Conservation (phyloP, 2,113 vertebrate genomes). For the Chaetodon trifascialis region DNA sequence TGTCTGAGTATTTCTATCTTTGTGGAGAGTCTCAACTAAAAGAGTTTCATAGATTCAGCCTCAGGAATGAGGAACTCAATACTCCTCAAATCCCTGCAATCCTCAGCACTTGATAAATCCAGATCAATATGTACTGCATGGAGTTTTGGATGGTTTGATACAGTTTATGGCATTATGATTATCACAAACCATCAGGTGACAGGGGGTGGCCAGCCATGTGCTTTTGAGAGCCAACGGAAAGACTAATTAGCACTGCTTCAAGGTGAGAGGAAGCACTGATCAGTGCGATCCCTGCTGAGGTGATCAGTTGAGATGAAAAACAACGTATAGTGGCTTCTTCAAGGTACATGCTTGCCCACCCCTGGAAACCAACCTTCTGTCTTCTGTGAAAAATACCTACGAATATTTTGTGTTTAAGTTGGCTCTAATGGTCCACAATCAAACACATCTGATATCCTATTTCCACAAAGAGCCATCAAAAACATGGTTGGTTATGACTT, state of each 20-base stretch:
- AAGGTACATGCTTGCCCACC: background rate
- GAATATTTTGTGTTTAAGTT: background rate
- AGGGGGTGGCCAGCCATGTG: background rate
- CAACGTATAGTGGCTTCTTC: background rate
- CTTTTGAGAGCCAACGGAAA: background rate
- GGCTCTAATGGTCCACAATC: background rate
- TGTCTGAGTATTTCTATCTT: too few relatives aligned
- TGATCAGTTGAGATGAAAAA: background rate
- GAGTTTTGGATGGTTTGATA: background rate
- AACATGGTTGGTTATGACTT: background rate
- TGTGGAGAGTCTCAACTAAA: too few relatives aligned
- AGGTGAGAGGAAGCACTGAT: background rate
- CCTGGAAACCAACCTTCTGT: background rate
- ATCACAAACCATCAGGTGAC: background rate
- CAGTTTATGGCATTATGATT: background rate
- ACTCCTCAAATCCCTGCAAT: background rate
- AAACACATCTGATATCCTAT: background rate
- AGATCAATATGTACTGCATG: background rate
- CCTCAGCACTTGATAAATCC: background rate
- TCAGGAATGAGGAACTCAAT: background rate
- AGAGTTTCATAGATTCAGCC: background rate
- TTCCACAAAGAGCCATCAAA: background rate
- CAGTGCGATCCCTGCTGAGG: background rate
- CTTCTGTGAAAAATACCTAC: background rate
- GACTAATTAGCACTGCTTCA: background rate